phyloP scores from a whole-genome alignment of 2,113 vertebrate species.

The Sinocyclocheilus grahami region DNA sequence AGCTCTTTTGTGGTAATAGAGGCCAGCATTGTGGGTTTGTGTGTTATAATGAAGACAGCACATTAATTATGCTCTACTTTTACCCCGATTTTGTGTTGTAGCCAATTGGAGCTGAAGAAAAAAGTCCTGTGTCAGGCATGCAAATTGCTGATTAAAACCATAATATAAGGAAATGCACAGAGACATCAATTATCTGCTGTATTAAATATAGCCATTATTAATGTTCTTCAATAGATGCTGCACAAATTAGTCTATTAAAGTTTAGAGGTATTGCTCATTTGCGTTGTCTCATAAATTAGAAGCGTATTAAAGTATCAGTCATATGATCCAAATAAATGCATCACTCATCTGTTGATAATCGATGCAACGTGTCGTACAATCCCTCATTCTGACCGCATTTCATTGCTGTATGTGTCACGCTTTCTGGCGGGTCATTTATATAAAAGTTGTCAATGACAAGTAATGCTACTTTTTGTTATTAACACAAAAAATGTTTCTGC shows the following conservation, averaged over 20 bases:
- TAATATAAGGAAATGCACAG: background rate
- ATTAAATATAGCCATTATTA: slow-evolving; percentile 5
- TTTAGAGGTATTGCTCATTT: slow-evolving; percentile 6
- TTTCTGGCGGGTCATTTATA: slow-evolving; percentile 22
- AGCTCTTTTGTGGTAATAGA: background rate
- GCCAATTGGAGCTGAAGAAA: background rate
- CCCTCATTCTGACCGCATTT: background rate
- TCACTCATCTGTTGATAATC: background rate
- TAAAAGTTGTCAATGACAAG: background rate
- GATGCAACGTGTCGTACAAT: too few relatives aligned
- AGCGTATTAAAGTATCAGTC: background rate
- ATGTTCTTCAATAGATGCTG: background rate
- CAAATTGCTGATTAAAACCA: background rate
- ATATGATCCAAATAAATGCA: background rate
- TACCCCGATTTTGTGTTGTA: background rate
- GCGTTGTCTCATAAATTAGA: background rate
- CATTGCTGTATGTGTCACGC: background rate
- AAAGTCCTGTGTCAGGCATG: background rate
- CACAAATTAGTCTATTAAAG: slow-evolving; percentile 14
- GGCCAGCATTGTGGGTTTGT: background rate
- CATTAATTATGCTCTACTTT: background rate
- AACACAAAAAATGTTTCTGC: background rate
- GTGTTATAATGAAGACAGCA: background rate
- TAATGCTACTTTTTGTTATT: slow-evolving; percentile 24
- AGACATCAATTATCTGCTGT: background rate